Evolutionary conservation across 2,113 vertebrate species (phyloP), one percentile per base, ranked within the genome.

Genomic region (Pachyramphus minor): DNA sequence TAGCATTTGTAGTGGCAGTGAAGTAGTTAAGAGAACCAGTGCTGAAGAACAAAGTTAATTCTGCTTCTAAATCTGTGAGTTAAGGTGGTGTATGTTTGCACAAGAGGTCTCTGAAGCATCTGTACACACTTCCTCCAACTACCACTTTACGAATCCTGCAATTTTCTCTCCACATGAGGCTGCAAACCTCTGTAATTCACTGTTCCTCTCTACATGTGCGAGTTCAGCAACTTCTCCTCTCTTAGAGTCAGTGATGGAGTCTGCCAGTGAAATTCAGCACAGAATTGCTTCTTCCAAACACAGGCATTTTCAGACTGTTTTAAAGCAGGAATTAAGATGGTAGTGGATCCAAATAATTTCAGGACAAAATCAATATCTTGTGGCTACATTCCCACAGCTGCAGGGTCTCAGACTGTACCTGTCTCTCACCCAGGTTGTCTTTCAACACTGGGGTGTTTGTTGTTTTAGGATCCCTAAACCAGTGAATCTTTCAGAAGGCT

Each of bases 111-210:
- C 90, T 73, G 66, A 96, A 93, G 84, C 72, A 88, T 69, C 63
- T 85, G 75, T 39, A 77, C 64, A 63, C 62, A 44, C 41, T 69
- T 93, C 58, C 82, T 93, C 85, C 66, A 93, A 87, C 91, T 95
- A 87, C 66, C 78, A 80, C 69, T 84, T 95, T 96, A 93, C 87
- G 91, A 94, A 84, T 94, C 81, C 81, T 68, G 73, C 89, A 71
- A 58, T 92, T 73, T 87, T 93, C 72, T 80, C 84, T 93, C 91
- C 77, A 87, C 5, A 12, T 44, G 93, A 89, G 60, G 69, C 73
- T 94, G 73, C 87, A 89, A 78, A 71, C 12, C 76, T 91, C 76
- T 85, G 81, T 92, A 84, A 93, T 74, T 89, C 91, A 58, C 84
- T 35, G n/a, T 56, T 68, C 80, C 49, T 58, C 45, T 52, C 50